Base-by-base conservation (phyloP, 92 coral and sea anemone species). In the Epizoanthus stellaris region DNA sequence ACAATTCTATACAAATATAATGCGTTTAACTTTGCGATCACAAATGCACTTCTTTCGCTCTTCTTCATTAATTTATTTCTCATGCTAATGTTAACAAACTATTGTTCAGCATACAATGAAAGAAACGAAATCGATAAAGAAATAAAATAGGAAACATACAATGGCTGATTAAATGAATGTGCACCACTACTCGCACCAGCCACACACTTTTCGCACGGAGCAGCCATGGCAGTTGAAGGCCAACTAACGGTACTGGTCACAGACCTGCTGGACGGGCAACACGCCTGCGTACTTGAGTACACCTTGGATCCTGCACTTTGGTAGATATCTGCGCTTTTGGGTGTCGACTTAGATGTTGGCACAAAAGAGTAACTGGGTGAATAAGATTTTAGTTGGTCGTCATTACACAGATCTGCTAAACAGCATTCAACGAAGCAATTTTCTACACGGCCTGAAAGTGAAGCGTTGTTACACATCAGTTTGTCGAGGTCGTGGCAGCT, bases 371-470 rank as follows among this genome's bases (percentile, higher is more conserved):
- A 34, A 4, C 23, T 62, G 34, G 23, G 36, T n/a, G 71, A 40
- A 25, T 67, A 11, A 13, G 80, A 73, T 45, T 71, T 82, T 15
- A 83, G 70, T 23, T 80, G 65, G 58, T 36, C 87, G 56, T 77
- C 60, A 68, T 92, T 92, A n/a, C 95, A 92, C 61, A 92, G 81
- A 59, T 89, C 90, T 21, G 88, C 91, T 67, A 79, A 70, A 69
- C 95, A 92, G 63, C 95, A 92, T 13, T 74, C 47, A 67, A 88
- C 72, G 34, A 84, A 84, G 76, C 95, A 92, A 20, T 19, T 43
- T 38, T 80, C 54, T 16, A 73, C 60, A 13, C 61, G 64, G 4
- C 80, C 73, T 60, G 73, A n/a, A n/a, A n/a, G n/a, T n/a, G n/a
- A 34, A 0, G 7, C 0, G 74, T 87, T 80, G 19, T 80, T 11